Conservation (phyloP, 1,140 invertebrate genomes). For the Zaprionus africanus region DNA sequence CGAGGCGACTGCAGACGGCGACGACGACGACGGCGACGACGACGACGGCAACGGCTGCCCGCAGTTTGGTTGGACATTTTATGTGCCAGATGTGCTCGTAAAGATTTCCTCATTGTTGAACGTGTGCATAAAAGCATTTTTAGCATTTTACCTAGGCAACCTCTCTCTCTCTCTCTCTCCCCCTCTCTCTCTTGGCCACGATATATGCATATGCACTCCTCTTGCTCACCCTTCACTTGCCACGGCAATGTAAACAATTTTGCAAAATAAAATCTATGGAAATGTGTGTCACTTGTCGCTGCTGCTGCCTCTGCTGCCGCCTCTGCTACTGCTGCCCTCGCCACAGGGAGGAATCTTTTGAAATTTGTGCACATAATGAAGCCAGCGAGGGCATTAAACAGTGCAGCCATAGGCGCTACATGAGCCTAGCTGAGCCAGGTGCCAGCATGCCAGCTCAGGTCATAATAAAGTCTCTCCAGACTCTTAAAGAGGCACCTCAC, state of each 20-base stretch:
- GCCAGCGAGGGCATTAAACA: constrained; percentile 17
- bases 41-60: constrained; percentile 16
- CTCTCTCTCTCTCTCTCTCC: neutral
- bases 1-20: constrained; percentile 10
- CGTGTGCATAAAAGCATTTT: constrained; percentile 80
- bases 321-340: neutral
- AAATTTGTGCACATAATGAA: constrained; percentile 37
- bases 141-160: constrained; percentile 58
- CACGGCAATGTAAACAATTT: constrained; percentile 46
- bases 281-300: constrained; percentile 67
- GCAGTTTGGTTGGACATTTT: constrained; percentile 64
- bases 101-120: constrained; percentile 80
- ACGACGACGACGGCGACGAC: neutral
- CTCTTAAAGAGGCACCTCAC: neutral
- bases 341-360: constrained; percentile 31
- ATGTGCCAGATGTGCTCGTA: constrained; percentile 81
- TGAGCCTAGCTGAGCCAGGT: neutral
- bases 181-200: neutral
- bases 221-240: neutral
- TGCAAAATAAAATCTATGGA: constrained; percentile 60
- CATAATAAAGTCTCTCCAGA: neutral
- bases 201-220: constrained; percentile 15
- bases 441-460: neutral
- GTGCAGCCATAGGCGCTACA: constrained; percentile 11
- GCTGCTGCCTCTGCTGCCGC: neutral